Conservation (phyloP, 2,113 vertebrate genomes). For the Azemiops feae region DNA sequence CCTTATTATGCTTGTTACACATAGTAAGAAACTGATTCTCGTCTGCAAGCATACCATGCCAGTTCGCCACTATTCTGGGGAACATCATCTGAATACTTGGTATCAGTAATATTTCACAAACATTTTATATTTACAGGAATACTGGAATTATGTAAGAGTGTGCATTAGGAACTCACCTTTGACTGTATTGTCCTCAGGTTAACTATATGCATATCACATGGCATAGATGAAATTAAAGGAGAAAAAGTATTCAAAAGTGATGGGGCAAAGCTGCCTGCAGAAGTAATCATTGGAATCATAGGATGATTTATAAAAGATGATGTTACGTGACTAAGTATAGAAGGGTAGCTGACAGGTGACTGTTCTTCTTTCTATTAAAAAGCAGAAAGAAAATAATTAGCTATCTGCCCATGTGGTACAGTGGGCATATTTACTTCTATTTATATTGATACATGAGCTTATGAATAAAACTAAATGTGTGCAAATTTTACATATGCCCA, state of each 20-base stretch:
- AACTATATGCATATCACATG: constrained; percentile 87
- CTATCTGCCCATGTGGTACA: background rate
- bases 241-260: constrained; percentile 70
- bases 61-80: background rate
- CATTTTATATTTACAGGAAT: background rate
- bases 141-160: background rate
- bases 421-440: background rate
- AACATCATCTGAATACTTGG: background rate
- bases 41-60: background rate
- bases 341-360: constrained; percentile 78
- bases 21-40: background rate
- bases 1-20: background rate
- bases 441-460: background rate
- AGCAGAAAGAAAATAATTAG: constrained; percentile 25
- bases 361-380: constrained; percentile 72
- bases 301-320: constrained; percentile 83
- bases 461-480: background rate
- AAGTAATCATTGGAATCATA: constrained; percentile 75
- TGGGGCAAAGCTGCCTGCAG: constrained; percentile 43
- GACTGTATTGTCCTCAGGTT: constrained; percentile 86
- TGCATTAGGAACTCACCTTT: constrained; percentile 71
- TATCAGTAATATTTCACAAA: background rate
- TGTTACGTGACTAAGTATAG: constrained; percentile 82
- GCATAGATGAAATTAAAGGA: constrained; percentile 77
- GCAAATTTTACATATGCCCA: background rate